Conservation (phyloP, 2,113 vertebrate genomes). For the Cairina moschata region DNA sequence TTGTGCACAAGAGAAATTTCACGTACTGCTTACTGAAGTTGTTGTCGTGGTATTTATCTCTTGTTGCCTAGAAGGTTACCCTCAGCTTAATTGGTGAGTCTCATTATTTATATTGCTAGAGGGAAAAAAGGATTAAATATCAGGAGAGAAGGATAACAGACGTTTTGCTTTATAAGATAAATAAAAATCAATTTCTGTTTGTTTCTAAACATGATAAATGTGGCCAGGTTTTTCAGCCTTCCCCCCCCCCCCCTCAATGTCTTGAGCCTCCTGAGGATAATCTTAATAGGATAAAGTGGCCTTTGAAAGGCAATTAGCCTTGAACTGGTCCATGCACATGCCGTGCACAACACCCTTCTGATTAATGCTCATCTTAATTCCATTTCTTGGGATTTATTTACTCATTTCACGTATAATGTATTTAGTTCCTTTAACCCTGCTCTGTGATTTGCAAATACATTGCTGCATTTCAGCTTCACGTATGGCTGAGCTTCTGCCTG, state of each 20-base stretch:
- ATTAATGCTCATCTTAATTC: constrained; percentile 71
- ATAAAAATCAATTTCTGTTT: constrained; percentile 72
- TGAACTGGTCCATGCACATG: constrained; percentile 33
- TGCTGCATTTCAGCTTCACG: accelerated
- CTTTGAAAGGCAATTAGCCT: constrained; percentile 78
- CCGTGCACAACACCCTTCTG: constrained; percentile 49
- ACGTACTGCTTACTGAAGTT: neutral
- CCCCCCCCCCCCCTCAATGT: neutral
- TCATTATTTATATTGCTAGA: constrained; percentile 31
- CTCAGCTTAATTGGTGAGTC: constrained; percentile 54
- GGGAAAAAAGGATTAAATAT: constrained; percentile 34
- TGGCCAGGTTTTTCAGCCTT: neutral
- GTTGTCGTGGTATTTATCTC: constrained; percentile 31
- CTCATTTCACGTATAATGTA: constrained; percentile 44
- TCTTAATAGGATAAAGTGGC: constrained; percentile 72
- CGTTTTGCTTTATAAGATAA: constrained; percentile 65
- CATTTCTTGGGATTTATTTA: constrained; percentile 72
- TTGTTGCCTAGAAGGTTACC: constrained; percentile 19
- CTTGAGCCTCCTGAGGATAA: constrained; percentile 56
- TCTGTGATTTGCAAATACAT: neutral
- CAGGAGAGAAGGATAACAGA: constrained; percentile 21
- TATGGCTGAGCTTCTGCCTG: neutral
- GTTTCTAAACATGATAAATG: constrained; percentile 71
- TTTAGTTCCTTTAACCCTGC: constrained; percentile 3
- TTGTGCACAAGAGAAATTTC: constrained; percentile 24